Percentiles rank a stretch among this genome's conserved stretches.
phyloP scores from a whole-genome alignment of 2,888 invertebrate genomes.

The Elegia similella region DNA sequence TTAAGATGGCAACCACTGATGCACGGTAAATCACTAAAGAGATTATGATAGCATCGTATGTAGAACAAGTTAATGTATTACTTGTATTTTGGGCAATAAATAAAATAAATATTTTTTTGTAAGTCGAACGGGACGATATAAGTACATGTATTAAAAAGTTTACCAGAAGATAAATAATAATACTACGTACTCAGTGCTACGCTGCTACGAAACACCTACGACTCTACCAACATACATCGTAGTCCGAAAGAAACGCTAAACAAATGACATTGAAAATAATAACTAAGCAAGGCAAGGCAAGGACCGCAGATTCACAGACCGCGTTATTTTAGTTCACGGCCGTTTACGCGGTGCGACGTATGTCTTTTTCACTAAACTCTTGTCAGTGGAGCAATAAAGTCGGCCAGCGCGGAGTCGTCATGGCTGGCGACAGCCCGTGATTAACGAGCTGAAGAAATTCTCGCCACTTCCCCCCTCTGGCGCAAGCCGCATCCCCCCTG shows the following conservation, averaged over 20 bases:
- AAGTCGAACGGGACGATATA: no score
- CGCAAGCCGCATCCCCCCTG: constrained; percentile 22
- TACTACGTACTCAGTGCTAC: no score
- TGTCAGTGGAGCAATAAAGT: constrained; percentile 59
- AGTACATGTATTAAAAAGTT: no score
- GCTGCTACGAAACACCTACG: background rate
- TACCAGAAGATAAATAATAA: no score
- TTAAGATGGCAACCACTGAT: no score
- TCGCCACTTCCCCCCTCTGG: constrained; percentile 30
- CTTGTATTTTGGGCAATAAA: no score
- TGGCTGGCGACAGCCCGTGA: constrained; percentile 58
- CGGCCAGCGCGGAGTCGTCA: constrained; percentile 53
- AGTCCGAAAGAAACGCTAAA: background rate
- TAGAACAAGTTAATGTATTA: no score
- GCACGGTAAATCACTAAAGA: no score
- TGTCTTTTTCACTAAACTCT: constrained; percentile 53
- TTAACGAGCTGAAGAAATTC: constrained; percentile 62
- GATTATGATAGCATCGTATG: no score
- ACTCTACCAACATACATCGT: background rate
- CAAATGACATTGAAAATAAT: constrained; percentile 6
- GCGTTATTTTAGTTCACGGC: constrained; percentile 50
- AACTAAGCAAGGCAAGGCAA: background rate
- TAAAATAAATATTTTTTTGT: no score
- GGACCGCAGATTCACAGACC: constrained; percentile 10
- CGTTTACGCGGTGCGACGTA: constrained; percentile 51